Evolutionary conservation across 2,888 invertebrate genomes (phyloP).

Genomic region (Physocephala rufipes): DNA sequence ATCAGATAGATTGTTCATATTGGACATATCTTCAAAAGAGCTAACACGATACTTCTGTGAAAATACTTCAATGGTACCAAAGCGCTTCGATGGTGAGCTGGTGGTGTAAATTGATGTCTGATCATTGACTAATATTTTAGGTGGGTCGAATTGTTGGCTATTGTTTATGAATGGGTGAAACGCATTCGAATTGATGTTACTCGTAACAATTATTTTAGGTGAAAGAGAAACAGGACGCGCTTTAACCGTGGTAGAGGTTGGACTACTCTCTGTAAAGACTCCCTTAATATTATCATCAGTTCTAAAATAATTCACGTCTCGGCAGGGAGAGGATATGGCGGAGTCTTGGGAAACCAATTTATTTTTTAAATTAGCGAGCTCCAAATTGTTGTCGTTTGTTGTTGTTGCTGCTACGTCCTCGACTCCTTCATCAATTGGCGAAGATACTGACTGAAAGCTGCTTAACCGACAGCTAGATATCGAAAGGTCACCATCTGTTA

Average conservation of each 20-base stretch:
- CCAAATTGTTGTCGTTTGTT: constrained; percentile 61
- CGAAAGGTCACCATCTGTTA: constrained; percentile 65
- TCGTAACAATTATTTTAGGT: constrained; percentile 62
- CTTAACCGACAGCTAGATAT: constrained; percentile 65
- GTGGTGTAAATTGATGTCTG: constrained; percentile 66
- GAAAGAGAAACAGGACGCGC: constrained; percentile 61
- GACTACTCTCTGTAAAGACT: constrained; percentile 54
- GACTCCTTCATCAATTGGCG: constrained; percentile 66
- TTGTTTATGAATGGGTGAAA: constrained; percentile 51
- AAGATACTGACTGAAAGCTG: constrained; percentile 66
- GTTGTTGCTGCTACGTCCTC: constrained; percentile 64
- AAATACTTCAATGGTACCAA: constrained; percentile 65
- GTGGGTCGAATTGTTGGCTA: constrained; percentile 63
- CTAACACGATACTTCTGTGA: constrained; percentile 66
- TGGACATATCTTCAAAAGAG: constrained; percentile 66
- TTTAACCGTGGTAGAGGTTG: constrained; percentile 56
- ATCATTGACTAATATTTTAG: constrained; percentile 65
- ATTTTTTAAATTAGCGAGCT: constrained; percentile 60
- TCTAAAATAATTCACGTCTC: constrained; percentile 61
- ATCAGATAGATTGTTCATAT: constrained; percentile 53
- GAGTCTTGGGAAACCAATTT: constrained; percentile 64
- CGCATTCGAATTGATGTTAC: constrained; percentile 58
- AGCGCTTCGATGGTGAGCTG: constrained; percentile 63
- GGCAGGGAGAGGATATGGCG: constrained; percentile 63
- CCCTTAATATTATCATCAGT: constrained; percentile 58